Percentiles rank a stretch among this genome's conserved stretches.
These are phyloP conservation scores for Hoplodrina ambigua DNA, from an alignment of 2,888 invertebrate genomes.

Conservation along the genomic window DNA sequence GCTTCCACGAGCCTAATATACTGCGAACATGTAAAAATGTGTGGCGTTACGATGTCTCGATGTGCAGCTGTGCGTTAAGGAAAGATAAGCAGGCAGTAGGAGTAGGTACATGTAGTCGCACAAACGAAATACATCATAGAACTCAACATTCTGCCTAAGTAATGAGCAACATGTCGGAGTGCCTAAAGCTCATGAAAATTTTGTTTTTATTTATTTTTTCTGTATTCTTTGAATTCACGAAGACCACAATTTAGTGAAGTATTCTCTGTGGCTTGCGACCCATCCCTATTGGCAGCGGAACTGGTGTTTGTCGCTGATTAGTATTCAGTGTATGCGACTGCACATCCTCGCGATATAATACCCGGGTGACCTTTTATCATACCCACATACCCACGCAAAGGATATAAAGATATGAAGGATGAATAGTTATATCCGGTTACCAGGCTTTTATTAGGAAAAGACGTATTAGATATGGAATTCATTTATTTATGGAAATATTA, in stretches of 20 bases:
- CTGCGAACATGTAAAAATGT: slow-evolving; percentile 2
- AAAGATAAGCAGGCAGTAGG: background rate
- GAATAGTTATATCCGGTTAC: background rate
- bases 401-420: background rate
- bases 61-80: background rate
- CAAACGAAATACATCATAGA: background rate
- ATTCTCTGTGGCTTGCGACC: background rate
- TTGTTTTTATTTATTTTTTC: background rate
- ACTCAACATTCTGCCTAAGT: background rate
- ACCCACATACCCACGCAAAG: background rate
- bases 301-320: slow-evolving; percentile 26
- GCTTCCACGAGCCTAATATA: slow-evolving; percentile 6
- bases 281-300: background rate
- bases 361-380: slow-evolving; percentile 27
- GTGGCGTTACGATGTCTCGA: too few relatives aligned
- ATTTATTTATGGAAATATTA: background rate
- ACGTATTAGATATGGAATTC: background rate
- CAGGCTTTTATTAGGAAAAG: background rate
- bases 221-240: background rate
- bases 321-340: slow-evolving; percentile 36
- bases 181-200: too few relatives aligned
- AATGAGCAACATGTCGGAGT: too few relatives aligned
- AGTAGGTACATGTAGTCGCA: too few relatives aligned
- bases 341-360: slow-evolving; percentile 17
- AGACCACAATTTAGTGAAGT: slow-evolving; percentile 1